phyloP scores from a whole-genome alignment of 2,888 invertebrate species.

The Thymelicus lineola region DNA sequence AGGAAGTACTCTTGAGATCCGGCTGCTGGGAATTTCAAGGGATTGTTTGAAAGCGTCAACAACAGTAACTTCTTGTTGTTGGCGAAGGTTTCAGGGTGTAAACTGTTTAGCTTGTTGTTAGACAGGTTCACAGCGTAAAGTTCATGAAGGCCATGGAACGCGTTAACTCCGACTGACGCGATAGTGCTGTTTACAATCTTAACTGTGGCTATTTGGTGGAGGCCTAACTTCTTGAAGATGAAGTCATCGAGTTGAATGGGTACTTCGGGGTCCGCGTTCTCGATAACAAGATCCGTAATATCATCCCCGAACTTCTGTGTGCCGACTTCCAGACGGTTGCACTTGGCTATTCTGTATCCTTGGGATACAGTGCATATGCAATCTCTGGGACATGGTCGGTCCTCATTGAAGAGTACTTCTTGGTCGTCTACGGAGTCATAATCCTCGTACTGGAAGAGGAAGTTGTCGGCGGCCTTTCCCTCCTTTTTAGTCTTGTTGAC shows the following conservation, averaged over 20 bases:
- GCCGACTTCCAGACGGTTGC: constrained; percentile 88
- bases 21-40: constrained; percentile 79
- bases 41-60: constrained; percentile 88
- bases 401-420: constrained; percentile 76
- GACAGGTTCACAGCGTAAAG: constrained; percentile 89
- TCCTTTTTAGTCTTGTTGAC: constrained; percentile 69
- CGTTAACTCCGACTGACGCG: constrained; percentile 86
- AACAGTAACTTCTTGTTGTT: constrained; percentile 87
- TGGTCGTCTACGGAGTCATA: constrained; percentile 78
- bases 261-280: constrained; percentile 85
- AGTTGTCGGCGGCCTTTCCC: constrained; percentile 58
- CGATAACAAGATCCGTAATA: constrained; percentile 88
- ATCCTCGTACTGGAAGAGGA: constrained; percentile 73
- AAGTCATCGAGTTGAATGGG: constrained; percentile 86
- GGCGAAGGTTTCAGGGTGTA: constrained; percentile 89
- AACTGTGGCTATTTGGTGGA: constrained; percentile 87
- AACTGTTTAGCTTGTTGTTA: constrained; percentile 87
- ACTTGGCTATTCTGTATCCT: constrained; percentile 87
- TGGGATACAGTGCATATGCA: constrained; percentile 86
- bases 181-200: constrained; percentile 89
- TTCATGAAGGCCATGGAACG: constrained; percentile 88
- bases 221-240: constrained; percentile 86
- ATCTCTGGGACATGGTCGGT: constrained; percentile 86
- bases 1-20: constrained; percentile 80
- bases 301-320: constrained; percentile 88